Evolutionary conservation across 2,113 vertebrate species (phyloP).

Genomic region (Callocephalon fimbriatum): DNA sequence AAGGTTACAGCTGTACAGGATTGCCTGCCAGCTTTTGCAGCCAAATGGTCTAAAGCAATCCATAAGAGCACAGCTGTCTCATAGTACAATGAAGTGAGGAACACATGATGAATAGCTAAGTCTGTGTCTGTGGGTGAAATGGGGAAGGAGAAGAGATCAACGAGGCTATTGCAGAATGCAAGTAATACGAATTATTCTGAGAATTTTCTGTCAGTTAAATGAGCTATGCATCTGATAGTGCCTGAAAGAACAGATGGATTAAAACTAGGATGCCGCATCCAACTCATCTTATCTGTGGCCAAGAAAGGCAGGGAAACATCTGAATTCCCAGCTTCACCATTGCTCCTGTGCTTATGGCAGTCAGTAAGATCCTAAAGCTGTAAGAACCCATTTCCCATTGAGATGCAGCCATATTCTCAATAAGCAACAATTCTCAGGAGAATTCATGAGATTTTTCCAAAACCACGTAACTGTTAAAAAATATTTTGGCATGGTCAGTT

Average conservation of each 20-base stretch:
- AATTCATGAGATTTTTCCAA: not conserved
- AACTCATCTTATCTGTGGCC: not conserved
- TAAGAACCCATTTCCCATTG: not conserved
- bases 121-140: not conserved
- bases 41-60: constrained; percentile 10
- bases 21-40: constrained; percentile 41
- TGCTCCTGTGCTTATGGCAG: not conserved
- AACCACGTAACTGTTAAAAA: not conserved
- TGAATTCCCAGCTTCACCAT: constrained; percentile 16
- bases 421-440: not conserved
- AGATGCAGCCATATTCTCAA: not conserved
- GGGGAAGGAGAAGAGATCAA: not conserved
- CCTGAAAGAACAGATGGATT: not conserved
- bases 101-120: not conserved
- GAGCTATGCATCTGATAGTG: not conserved
- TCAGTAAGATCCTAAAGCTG: not conserved
- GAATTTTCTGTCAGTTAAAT: constrained; percentile 14
- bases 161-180: not conserved
- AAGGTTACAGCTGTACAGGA: constrained; percentile 40
- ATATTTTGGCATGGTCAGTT: not conserved
- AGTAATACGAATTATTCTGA: constrained; percentile 4
- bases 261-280: not conserved
- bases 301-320: not conserved
- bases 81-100: not conserved
- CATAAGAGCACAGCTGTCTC: constrained; percentile 31